Evolutionary conservation across 2,113 vertebrate genomes (phyloP), one percentile per base, ranked within the genome.

Genomic region (Motacilla alba): DNA sequence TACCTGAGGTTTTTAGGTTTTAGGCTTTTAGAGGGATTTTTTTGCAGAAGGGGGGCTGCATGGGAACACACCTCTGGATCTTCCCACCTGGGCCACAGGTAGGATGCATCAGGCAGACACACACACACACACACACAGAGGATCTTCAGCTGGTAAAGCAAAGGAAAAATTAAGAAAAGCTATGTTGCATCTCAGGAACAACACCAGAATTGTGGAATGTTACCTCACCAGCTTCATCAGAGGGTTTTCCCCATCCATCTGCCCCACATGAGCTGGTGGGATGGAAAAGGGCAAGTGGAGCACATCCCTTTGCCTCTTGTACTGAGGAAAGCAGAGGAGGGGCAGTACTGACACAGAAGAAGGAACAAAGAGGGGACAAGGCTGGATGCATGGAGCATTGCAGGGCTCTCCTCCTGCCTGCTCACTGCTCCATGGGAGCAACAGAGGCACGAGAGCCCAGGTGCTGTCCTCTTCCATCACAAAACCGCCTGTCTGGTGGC

Each of bases 391-490:
- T 79, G 2, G 49, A 87, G 69, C 86, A 68, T 3, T 0, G 1
- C 81, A 49, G 2, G 6, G 39, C 44, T 83, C 26, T 46, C 55
- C 67, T 70, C 39, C 46, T 18, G 35, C 52, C 64, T 43, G 49
- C 53, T 53, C 43, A 2, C n/a, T 74, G 80, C 78, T 55, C 62
- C 1, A 1, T 0, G 1, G 52, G 23, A 78, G 55, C 22, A n/a
- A 41, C 1, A 5, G 13, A 44, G 55, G 52, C 37, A 22, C 4
- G 3, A 47, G 15, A 70, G 55, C 26, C n/a, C 2, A 0, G 39
- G 35, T 7, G 52, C 5, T 39, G 47, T 52, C 39, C 47, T 75
- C 22, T 1, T 41, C 33, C 66, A 47, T 18, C 0, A 0, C 17
- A 30, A 15, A 89, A 55, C 27, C 17, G 5, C 39, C 30, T 43